Conservation (phyloP, 1,140 invertebrate genomes). For the Saccostrea glomerata region DNA sequence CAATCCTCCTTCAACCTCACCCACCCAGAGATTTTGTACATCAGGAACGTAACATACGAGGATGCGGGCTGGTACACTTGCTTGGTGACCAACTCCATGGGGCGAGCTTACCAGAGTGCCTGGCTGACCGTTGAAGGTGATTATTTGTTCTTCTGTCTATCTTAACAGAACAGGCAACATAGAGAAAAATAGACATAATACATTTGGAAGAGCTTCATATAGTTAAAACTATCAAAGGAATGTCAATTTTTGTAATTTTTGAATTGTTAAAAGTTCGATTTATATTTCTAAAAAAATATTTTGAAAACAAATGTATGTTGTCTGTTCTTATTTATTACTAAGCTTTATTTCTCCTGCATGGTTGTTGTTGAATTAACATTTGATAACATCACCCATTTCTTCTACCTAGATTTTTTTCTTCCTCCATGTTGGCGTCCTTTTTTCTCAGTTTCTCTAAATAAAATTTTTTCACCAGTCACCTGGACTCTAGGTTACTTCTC, state of each 20-base stretch:
- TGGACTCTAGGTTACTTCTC: background rate
- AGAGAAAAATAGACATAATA: background rate
- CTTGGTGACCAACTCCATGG: slow-evolving; percentile 90
- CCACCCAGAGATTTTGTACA: slow-evolving; percentile 85
- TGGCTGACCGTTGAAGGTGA: slow-evolving; percentile 86
- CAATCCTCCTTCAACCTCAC: slow-evolving; percentile 68
- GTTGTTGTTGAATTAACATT: slow-evolving; percentile 21
- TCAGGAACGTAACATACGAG: slow-evolving; percentile 90
- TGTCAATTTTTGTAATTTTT: background rate
- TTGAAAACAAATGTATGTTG: background rate
- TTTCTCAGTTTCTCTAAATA: background rate
- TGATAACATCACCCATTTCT: slow-evolving; percentile 19
- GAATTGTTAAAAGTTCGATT: background rate
- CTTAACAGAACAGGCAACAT: slow-evolving; percentile 5
- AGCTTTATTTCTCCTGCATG: slow-evolving; percentile 11
- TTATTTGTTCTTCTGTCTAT: background rate
- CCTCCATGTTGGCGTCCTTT: background rate
- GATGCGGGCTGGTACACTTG: slow-evolving; percentile 97
- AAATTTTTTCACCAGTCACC: background rate
- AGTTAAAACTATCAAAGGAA: no score
- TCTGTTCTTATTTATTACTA: slow-evolving; percentile 8
- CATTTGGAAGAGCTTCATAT: background rate
- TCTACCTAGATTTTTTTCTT: background rate
- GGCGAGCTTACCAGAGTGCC: slow-evolving; percentile 87
- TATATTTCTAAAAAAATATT: background rate